Evolutionary conservation across 2,888 invertebrate genomes (phyloP).

Genomic region (Shargacucullia verbasci): DNA sequence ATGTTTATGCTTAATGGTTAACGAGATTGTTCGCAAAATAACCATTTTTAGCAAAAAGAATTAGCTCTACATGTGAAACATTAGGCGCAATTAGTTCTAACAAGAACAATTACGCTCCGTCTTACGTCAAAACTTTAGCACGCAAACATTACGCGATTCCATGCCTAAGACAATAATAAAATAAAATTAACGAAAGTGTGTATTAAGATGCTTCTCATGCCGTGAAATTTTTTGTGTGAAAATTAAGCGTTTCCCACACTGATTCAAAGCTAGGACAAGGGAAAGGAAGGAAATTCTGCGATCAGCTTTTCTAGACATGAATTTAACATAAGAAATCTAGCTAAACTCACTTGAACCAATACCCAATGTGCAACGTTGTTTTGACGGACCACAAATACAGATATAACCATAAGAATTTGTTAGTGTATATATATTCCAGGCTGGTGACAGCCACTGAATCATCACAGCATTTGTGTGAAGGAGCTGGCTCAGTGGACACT

Average conservation of each 20-base stretch:
- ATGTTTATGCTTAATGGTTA: not conserved
- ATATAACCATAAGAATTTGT: no score
- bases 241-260: constrained; percentile 16
- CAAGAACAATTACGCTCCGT: not conserved
- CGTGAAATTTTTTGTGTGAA: constrained; percentile 2
- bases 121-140: not conserved
- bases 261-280: constrained; percentile 10
- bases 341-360: no score
- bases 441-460: no score
- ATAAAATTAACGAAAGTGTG: not conserved
- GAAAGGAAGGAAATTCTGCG: no score
- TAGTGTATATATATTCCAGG: no score
- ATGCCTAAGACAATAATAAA: no score
- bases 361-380: no score
- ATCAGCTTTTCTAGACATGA: no score
- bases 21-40: constrained; percentile 2
- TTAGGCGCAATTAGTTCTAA: constrained; percentile 3
- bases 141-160: not conserved
- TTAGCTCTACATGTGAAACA: not conserved
- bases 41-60: not conserved
- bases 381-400: no score
- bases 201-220: constrained; percentile 1
- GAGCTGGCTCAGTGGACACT: no score
- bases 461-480: no score
- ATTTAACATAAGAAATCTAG: no score